Conservation (phyloP, 2,113 vertebrate genomes). For the Phoxinus phoxinus region DNA sequence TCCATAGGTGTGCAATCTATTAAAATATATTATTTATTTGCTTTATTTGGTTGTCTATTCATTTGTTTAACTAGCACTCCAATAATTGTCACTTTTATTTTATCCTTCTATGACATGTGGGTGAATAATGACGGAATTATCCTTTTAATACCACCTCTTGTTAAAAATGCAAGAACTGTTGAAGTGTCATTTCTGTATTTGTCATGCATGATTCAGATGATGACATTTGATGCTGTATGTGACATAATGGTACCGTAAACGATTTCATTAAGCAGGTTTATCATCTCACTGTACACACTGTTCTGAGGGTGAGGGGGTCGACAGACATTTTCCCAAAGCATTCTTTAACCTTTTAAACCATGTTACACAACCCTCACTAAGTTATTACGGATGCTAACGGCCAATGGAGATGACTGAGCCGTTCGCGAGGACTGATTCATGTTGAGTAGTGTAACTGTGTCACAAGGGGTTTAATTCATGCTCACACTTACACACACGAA, state of each 20-base stretch:
- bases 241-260: neutral
- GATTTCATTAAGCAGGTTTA: neutral
- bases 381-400: neutral
- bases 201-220: constrained; percentile 5
- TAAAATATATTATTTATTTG: neutral
- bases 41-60: neutral
- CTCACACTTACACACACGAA: constrained; percentile 20
- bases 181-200: neutral
- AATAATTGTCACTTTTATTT: neutral
- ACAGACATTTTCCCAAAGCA: constrained; percentile 61
- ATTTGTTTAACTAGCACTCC: neutral
- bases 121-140: neutral
- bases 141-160: neutral
- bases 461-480: constrained; percentile 40
- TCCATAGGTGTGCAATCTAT: neutral
- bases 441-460: constrained; percentile 47
- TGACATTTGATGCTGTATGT: constrained; percentile 37
- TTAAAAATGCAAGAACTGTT: neutral
- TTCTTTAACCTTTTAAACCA: constrained; percentile 66
- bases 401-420: neutral
- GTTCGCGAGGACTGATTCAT: constrained; percentile 43
- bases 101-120: neutral
- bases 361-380: constrained; percentile 16
- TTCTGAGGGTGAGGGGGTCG: constrained; percentile 42
- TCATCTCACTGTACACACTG: neutral